Percentiles rank a stretch among this genome's conserved stretches.
Evolutionary conservation across 2,888 invertebrate species (phyloP).

Genomic region (Lasioglossum vierecki): DNA sequence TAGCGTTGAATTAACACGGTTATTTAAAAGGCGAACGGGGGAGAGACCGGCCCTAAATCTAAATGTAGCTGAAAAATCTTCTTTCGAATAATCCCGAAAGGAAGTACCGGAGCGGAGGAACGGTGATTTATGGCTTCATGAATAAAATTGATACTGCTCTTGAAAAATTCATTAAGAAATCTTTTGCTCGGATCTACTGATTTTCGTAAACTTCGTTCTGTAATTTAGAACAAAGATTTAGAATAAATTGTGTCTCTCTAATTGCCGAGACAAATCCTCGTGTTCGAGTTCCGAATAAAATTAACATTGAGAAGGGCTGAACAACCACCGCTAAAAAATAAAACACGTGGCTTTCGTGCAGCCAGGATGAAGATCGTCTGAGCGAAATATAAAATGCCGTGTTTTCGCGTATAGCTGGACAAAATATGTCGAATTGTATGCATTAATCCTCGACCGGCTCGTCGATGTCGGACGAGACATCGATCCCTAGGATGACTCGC

Average conservation of each 20-base stretch:
- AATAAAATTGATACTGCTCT: not conserved
- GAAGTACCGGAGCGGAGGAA: not conserved
- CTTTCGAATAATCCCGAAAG: not conserved
- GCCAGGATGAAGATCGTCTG: not conserved
- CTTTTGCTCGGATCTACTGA: not conserved
- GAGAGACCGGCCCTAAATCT: not conserved
- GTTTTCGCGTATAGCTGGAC: not conserved
- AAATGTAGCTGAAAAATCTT: not conserved
- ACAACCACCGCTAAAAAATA: not conserved
- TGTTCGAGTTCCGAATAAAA: not conserved
- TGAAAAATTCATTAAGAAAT: not conserved
- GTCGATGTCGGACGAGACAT: constrained; percentile 16
- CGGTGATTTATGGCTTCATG: not conserved
- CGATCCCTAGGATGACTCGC: constrained; percentile 24
- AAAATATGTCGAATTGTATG: constrained; percentile 11
- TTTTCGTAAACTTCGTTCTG: not conserved
- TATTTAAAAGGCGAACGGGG: not conserved
- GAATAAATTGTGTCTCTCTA: too few species aligned
- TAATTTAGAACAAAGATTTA: not conserved
- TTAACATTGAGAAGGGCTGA: not conserved
- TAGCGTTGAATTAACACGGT: not conserved
- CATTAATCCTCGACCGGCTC: constrained; percentile 38
- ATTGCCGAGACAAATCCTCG: not conserved
- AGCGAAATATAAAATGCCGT: not conserved
- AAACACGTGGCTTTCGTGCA: not conserved